Percentiles rank a stretch among this genome's conserved stretches.
Conservation (phyloP, 2,797 vertebrate species). For the Manis javanica region DNA sequence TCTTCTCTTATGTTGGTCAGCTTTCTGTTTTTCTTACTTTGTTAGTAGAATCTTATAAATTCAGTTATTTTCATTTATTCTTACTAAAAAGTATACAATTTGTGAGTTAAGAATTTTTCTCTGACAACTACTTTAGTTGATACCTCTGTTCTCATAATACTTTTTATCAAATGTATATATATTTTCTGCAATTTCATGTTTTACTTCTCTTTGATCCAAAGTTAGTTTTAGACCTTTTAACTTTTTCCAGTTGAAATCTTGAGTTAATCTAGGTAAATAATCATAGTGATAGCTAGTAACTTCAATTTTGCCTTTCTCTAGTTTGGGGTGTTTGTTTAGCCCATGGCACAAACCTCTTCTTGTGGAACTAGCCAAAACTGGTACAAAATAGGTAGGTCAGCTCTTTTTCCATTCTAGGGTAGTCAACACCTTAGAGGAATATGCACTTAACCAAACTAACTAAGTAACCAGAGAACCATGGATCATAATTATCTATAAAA, state of each 20-base stretch:
- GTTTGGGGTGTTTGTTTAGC: neutral
- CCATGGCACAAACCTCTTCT: neutral
- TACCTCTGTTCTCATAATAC: neutral
- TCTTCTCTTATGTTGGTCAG: neutral
- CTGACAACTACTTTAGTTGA: neutral
- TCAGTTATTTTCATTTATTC: slow-evolving; percentile 40
- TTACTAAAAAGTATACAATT: neutral
- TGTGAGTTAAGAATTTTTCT: neutral
- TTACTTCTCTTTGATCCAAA: neutral
- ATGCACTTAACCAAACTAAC: neutral
- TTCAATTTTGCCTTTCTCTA: neutral
- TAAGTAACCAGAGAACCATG: neutral
- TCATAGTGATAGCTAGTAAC: neutral
- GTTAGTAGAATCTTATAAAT: neutral
- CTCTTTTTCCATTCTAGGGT: neutral
- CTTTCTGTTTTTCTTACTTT: neutral
- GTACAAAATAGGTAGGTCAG: neutral
- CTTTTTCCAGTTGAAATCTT: neutral
- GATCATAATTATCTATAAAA: neutral
- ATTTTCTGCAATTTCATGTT: neutral
- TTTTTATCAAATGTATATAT: neutral
- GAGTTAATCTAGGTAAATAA: neutral
- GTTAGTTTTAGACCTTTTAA: neutral
- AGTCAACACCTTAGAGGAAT: neutral
- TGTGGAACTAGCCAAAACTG: neutral